phyloP scores from a whole-genome alignment of 2,113 vertebrate genomes.

The Ploceus nigricollis region DNA sequence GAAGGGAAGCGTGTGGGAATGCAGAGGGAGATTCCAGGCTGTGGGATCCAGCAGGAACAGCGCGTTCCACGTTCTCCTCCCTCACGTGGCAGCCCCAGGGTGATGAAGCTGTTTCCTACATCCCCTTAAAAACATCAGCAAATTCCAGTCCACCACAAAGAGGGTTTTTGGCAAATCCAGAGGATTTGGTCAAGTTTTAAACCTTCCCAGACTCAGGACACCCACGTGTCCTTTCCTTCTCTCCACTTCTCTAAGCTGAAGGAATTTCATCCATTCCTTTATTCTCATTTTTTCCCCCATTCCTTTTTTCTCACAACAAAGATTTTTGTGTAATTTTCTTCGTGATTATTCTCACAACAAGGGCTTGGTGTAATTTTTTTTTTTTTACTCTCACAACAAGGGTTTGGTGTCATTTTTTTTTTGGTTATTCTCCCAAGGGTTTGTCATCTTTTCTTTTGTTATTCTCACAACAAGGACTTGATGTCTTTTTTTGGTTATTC shows the following conservation, averaged over 20 bases:
- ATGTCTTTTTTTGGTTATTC: not conserved
- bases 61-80: accelerated
- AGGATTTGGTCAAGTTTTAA: not conserved
- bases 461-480: not conserved
- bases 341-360: not conserved
- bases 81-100: not conserved
- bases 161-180: not conserved
- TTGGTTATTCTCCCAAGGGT: too few species aligned
- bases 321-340: not conserved
- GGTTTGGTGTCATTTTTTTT: too few species aligned
- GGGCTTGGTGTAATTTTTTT: not conserved
- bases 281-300: not conserved
- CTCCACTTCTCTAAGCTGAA: not conserved
- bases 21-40: not conserved
- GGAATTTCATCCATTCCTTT: not conserved
- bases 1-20: not conserved
- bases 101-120: not conserved
- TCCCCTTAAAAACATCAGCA: not conserved
- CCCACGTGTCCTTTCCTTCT: not conserved
- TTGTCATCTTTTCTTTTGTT: too few species aligned
- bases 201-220: not conserved
- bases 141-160: not conserved
- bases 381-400: too few species aligned
- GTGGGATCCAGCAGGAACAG: not conserved
- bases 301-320: too few species aligned